Base-by-base conservation (phyloP, 1,140 invertebrate genomes). In the Chrysopa pallens region DNA sequence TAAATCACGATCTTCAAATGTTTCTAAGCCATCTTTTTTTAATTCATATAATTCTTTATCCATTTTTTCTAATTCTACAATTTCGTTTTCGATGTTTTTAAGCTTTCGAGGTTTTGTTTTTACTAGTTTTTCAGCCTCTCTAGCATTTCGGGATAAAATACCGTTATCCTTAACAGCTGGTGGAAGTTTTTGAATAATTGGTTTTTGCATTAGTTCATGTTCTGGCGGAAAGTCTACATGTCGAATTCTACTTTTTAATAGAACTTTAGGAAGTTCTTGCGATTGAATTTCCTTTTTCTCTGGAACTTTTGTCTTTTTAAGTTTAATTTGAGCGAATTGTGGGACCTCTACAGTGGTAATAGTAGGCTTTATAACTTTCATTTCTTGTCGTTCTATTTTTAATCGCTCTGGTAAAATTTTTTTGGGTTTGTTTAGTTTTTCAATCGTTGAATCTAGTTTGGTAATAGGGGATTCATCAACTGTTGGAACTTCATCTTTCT, bases 21-120 rank as follows among this genome's bases (percentile, higher is more conserved):
- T 40, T 38, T 46, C 44, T 38, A 45, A 38, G 36, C 47, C 48
- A 46, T 36, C 39, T 39, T 40, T 50, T 39, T 51, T 50, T 2
- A 46, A 31, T 35, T 47, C 48, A n/a, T 46, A 45, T 27, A 35
- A 8, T 37, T 43, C 44, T 33, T 35, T 15, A 41, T 36, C 39
- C 38, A 40, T n/a, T 42, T 45, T 29, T 40, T 42, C 44, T 31
- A 15, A 9, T 14, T 48, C 29, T 45, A 38, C 36, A 14, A 42
- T 4, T 52, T 83, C 80, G 50, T 74, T 72, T 51, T 81, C 77
- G 39, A 82, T 78, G 48, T 77, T 71, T 46, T 73, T 70, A 39
- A 84, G 57, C 55, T 77, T 78, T 39, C 52, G 52, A 8, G 8
- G 27, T 36, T 58, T 49, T 45, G 62, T 66, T 49, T 74, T 77